Conservation (phyloP, 2,888 invertebrate species). For the Andrena camellia region DNA sequence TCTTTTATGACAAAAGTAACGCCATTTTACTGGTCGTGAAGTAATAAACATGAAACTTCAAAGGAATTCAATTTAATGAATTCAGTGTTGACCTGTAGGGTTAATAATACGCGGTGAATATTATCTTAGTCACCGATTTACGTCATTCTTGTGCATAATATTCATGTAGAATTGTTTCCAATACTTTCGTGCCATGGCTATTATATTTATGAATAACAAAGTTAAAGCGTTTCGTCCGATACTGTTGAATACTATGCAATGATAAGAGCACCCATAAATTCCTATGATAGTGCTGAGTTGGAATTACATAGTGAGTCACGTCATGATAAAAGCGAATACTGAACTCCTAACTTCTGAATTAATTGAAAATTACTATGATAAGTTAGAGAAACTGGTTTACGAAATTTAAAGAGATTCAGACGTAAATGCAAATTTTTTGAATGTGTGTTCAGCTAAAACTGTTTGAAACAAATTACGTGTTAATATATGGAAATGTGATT, state of each 20-base stretch:
- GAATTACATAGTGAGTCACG: background rate
- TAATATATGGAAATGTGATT: too few relatives aligned
- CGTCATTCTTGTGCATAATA: background rate
- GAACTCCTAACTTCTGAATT: background rate
- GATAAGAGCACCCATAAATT: background rate
- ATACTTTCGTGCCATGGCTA: background rate
- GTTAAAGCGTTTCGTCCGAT: too few relatives aligned
- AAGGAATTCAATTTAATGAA: background rate
- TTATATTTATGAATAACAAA: background rate
- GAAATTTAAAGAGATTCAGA: background rate
- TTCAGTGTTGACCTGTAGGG: background rate
- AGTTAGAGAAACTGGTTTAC: background rate
- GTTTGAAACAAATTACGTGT: too few relatives aligned
- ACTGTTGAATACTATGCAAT: background rate
- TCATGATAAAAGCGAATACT: background rate
- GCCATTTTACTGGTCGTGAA: background rate
- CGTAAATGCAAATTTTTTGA: too few relatives aligned
- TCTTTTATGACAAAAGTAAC: background rate
- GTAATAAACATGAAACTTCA: background rate
- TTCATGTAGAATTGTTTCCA: background rate
- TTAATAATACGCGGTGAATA: background rate
- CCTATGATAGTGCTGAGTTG: background rate
- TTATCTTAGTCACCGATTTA: background rate
- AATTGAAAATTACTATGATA: background rate
- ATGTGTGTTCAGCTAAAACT: too few relatives aligned